Conservation (phyloP, 2,888 invertebrate genomes). For the Tachystola acroxantha region DNA sequence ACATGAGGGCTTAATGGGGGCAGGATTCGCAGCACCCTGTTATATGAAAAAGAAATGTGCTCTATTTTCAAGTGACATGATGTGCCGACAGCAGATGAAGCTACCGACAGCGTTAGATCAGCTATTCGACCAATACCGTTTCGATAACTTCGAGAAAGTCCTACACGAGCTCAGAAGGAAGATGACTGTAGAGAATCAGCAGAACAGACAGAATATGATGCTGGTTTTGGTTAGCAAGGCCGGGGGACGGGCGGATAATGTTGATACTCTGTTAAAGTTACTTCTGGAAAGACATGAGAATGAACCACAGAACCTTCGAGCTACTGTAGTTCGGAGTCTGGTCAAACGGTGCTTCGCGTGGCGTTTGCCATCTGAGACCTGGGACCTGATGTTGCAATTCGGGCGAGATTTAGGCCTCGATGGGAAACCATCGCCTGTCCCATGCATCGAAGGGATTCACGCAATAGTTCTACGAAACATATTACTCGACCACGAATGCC, state of each 20-base stretch:
- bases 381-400: slow-evolving; percentile 41
- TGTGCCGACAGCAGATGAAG: too few species aligned
- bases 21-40: not conserved
- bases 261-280: slow-evolving; percentile 34
- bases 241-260: slow-evolving; percentile 35
- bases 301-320: slow-evolving; percentile 45
- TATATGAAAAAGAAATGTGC: too few species aligned
- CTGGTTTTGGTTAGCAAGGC: slow-evolving; percentile 56
- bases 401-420: slow-evolving; percentile 47
- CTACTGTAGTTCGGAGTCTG: slow-evolving; percentile 49
- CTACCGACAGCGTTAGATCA: slow-evolving; percentile 31
- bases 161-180: slow-evolving; percentile 39
- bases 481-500: slow-evolving; percentile 20
- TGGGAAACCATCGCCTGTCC: slow-evolving; percentile 31
- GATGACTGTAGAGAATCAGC: slow-evolving; percentile 34
- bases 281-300: slow-evolving; percentile 37
- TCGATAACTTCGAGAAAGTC: slow-evolving; percentile 38
- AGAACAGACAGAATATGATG: slow-evolving; percentile 48
- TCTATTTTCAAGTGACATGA: too few species aligned
- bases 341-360: slow-evolving; percentile 47
- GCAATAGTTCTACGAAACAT: slow-evolving; percentile 43
- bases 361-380: slow-evolving; percentile 39
- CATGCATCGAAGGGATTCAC: slow-evolving; percentile 50
- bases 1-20: not conserved
- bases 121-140: slow-evolving; percentile 47